Base-by-base conservation (phyloP, 2,797 vertebrate species). In the Bovichtus variegatus region DNA sequence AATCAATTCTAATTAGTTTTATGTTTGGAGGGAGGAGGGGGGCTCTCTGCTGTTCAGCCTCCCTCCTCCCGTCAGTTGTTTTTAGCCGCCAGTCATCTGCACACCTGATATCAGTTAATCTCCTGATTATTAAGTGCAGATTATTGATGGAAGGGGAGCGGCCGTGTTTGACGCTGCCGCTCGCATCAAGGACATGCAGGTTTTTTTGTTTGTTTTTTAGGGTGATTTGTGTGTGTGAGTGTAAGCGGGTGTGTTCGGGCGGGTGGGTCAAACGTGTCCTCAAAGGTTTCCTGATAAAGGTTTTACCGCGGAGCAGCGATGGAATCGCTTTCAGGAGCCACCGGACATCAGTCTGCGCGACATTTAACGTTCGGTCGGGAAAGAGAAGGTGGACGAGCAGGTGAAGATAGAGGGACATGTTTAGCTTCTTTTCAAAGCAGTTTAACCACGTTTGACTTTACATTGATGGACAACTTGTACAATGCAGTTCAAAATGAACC, bases 1-100 rank as follows among this genome's bases (percentile, higher is more conserved):
- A 97, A 97, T 98, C 97, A 96, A 97, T 97, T 97, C 92, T 96
- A 97, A 98, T 99, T 99, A 97, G 96, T 94, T 97, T 95, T 85
- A 84, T 87, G 88, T 78, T 81, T 61, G 70, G 25, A 63, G 34
- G 71, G 74, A 23, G 57, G 43, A 2, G 44, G n/a, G 38, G 41
- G 46, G 7, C 29, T 44, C 74, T 72, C 51, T 65, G 73, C 71
- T 62, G 64, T 50, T 64, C 55, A 2, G 5, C 55, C 61, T 21
- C 19, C 51, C 13, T 46, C 53, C 43, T 51, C 59, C 53, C 69
- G 41, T 78, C 85, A 66, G 72, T 86, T 81, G 80, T 83, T 86
- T 76, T 63, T 77, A 41, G 73, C 86, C 71, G 6, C 74, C 73
- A 86, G 85, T 84, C 89, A 89, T 89, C 87, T 84, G 65, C 84